A percentile compares a stretch with the other conserved stretches of the same genome.
Evolutionary conservation across 2,888 invertebrate genomes (phyloP).

Genomic region (Actias luna): DNA sequence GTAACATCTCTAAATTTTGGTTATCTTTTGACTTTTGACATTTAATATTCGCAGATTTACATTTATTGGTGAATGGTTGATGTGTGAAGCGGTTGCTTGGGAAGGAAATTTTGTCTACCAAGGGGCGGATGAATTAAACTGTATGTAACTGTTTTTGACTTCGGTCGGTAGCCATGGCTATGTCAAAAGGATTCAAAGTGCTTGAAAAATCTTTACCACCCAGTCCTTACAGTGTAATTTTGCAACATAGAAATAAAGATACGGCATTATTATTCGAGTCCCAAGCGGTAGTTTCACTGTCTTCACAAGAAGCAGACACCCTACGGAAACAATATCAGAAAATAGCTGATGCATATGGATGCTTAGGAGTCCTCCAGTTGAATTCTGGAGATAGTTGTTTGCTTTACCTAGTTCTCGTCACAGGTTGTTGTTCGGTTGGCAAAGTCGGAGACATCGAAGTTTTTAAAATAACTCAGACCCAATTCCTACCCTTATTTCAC

Average conservation of each 20-base stretch:
- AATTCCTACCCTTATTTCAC: constrained; percentile 93
- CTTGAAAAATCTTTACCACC: constrained; percentile 93
- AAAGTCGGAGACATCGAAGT: constrained; percentile 97
- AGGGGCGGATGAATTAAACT: constrained; percentile 62
- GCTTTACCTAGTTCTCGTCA: constrained; percentile 95
- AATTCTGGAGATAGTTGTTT: constrained; percentile 92
- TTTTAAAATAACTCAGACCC: constrained; percentile 95
- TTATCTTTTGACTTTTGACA: constrained; percentile 27
- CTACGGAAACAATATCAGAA: constrained; percentile 95
- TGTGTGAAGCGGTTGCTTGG: constrained; percentile 17
- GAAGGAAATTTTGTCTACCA: constrained; percentile 25
- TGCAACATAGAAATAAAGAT: constrained; percentile 94
- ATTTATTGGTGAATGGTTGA: constrained; percentile 15
- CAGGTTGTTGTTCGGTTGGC: constrained; percentile 97
- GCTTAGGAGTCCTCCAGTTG: constrained; percentile 95
- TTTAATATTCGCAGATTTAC: constrained; percentile 26
- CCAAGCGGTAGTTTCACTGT: constrained; percentile 93
- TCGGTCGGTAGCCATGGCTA: constrained; percentile 85
- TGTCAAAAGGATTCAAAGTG: constrained; percentile 96
- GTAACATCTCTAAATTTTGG: constrained; percentile 12
- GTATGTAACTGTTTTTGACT: constrained; percentile 35
- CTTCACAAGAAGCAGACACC: constrained; percentile 93
- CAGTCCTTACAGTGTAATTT: constrained; percentile 93
- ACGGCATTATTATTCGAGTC: constrained; percentile 95
- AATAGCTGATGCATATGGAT: constrained; percentile 96